Base-by-base conservation (phyloP, 2,888 invertebrate species). In the Idaea straminata region DNA sequence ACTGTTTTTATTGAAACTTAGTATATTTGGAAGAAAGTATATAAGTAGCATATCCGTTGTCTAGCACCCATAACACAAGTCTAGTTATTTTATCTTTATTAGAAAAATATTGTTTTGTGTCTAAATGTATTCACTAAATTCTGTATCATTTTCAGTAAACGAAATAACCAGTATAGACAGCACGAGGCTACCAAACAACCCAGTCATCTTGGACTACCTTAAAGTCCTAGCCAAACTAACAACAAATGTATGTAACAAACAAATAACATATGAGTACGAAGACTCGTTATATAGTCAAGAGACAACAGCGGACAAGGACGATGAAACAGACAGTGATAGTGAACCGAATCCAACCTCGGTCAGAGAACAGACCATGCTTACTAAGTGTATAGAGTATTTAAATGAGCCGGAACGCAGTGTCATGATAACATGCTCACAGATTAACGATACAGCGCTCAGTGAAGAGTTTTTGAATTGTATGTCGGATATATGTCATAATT, bases 401-500 rank as follows among this genome's bases (percentile, higher is more conserved):
- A 96, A 97, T 76, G 95, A 96, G 62, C 87, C 87, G 0, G 88
- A 91, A 1, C 80, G 85, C 1, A 87, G 85, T 66, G 78, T 93
- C 0, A 88, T 93, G 88, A 72, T 73, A 0, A 87, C 87, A 0
- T 92, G 92, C 70, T 78, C 94, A 83, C 75, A 91, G 87, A 77
- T 95, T 89, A 75, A 95, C 89, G 74, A 95, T 73, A 77, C 77
- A 74, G 82, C 94, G 77, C 80, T 94, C 78, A 84, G 83, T 84
- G 87, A 91, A 84, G 90, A 93, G 6, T 93, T 95, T 34, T 86
- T 97, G 61, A 94, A 95, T 74, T 94, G 95, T 13, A 89, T 97
- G 68, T 96, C 96, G 70, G 94, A 95, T 81, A 94, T 98, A 64
- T 97, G 97, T 80, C 97, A 98, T 87, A 96, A 97, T 86, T 90